These are phyloP conservation scores for Halyomorpha halys DNA, from an alignment of 1,140 invertebrate genomes.

Conservation along the genomic window DNA sequence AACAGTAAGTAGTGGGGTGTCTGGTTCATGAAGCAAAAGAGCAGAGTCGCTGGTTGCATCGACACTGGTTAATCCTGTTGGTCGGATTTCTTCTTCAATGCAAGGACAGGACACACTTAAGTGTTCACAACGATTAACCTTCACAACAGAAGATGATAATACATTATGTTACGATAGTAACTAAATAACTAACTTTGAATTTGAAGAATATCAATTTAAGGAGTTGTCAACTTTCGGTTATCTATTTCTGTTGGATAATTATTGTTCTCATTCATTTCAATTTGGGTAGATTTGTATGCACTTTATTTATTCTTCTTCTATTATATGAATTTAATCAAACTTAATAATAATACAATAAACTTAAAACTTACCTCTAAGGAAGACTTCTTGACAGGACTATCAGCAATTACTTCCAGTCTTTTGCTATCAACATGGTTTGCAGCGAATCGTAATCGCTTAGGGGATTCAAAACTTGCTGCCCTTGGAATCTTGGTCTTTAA, in stretches of 20 bases:
- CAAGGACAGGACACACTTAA: conserved; percentile 49
- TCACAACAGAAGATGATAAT: neutral
- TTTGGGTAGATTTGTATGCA: too few species aligned
- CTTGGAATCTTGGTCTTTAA: conserved; percentile 36
- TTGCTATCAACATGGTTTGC: conserved; percentile 41
- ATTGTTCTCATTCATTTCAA: too few species aligned
- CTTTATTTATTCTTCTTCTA: too few species aligned
- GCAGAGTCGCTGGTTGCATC: conserved; percentile 35
- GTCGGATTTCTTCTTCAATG: conserved; percentile 37
- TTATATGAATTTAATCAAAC: too few species aligned
- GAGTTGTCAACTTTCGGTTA: too few species aligned
- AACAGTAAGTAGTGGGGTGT: too few species aligned
- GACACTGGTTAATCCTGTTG: too few species aligned
- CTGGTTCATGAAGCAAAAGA: conserved; percentile 19
- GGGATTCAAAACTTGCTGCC: conserved; percentile 67
- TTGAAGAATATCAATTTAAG: too few species aligned
- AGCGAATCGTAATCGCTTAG: conserved; percentile 65
- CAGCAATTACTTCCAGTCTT: conserved; percentile 40
- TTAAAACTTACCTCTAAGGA: neutral
- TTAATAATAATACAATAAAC: too few species aligned
- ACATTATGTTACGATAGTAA: too few species aligned
- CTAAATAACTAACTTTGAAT: too few species aligned
- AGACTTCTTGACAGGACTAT: conserved; percentile 40
- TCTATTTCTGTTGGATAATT: too few species aligned
- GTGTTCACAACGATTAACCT: conserved; percentile 36